phyloP scores from a whole-genome alignment of 1,140 invertebrate species.

The Drosophila insularis region DNA sequence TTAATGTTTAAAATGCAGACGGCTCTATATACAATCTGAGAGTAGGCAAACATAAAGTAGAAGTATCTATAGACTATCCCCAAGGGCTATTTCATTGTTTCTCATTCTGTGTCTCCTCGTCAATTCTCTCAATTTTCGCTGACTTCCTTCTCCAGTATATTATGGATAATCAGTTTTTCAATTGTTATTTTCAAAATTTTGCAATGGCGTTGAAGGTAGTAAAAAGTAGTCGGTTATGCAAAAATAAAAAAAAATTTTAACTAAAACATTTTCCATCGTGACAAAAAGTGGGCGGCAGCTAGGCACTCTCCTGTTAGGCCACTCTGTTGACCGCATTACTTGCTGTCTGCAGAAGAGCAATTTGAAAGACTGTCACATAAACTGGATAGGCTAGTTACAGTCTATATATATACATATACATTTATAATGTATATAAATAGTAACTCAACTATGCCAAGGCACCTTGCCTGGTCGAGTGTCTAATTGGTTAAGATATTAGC shows the following conservation, averaged over 20 bases:
- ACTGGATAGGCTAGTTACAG: conserved; percentile 46
- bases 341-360: conserved; percentile 31
- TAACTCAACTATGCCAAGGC: conserved; percentile 63
- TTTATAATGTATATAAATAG: conserved; percentile 27
- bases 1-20: conserved; percentile 11
- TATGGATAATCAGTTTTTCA: conserved; percentile 14
- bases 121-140: not conserved
- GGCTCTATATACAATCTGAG: not conserved
- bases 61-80: conserved; percentile 7
- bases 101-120: conserved; percentile 12
- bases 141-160: conserved; percentile 4
- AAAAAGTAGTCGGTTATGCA: conserved; percentile 36
- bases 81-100: conserved; percentile 13
- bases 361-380: conserved; percentile 32
- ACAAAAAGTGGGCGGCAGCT: conserved; percentile 41
- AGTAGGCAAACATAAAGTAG: conserved; percentile 11
- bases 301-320: conserved; percentile 40
- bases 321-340: conserved; percentile 56
- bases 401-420: not conserved
- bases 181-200: conserved; percentile 5
- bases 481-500: conserved; percentile 43
- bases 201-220: conserved; percentile 5
- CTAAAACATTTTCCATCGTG: conserved; percentile 21
- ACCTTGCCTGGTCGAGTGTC: conserved; percentile 32
- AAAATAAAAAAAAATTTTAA: conserved; percentile 34